Evolutionary conservation across 2,113 vertebrate species (phyloP).

Genomic region (Dascyllus trimaculatus): DNA sequence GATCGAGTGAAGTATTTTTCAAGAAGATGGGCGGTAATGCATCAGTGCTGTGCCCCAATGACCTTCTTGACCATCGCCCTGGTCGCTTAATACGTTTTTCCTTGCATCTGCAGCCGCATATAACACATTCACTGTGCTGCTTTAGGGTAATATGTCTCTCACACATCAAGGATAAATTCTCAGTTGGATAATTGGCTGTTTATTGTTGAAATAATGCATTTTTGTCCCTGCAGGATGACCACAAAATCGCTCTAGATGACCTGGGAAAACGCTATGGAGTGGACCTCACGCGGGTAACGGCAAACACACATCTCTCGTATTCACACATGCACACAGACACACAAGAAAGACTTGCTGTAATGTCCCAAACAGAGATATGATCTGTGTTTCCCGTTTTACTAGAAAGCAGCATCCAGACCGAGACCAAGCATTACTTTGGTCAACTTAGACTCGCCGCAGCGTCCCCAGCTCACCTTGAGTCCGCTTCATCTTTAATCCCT

Average conservation of each 20-base stretch:
- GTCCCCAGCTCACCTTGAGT: constrained; percentile 37
- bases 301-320: neutral
- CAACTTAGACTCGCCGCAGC: constrained; percentile 20
- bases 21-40: neutral
- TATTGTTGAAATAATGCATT: constrained; percentile 5
- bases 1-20: constrained; percentile 24
- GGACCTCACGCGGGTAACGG: constrained; percentile 88
- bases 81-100: too few species aligned
- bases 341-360: constrained; percentile 36
- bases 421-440: constrained; percentile 47
- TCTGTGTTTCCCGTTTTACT: constrained; percentile 15
- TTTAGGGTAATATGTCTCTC: neutral
- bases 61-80: constrained; percentile 6
- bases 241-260: constrained; percentile 90
- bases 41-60: neutral
- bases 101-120: neutral
- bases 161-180: neutral
- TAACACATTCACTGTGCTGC: neutral
- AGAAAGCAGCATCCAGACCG: constrained; percentile 39
- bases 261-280: constrained; percentile 90
- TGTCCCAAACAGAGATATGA: constrained; percentile 39
- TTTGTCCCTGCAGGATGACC: constrained; percentile 88
- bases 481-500: constrained; percentile 65
- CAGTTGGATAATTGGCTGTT: neutral
- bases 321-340: constrained; percentile 16